A percentile compares a stretch with the other conserved stretches of the same genome.
Evolutionary conservation across 1,140 invertebrate genomes (phyloP).

Genomic region (Globodera rostochiensis): DNA sequence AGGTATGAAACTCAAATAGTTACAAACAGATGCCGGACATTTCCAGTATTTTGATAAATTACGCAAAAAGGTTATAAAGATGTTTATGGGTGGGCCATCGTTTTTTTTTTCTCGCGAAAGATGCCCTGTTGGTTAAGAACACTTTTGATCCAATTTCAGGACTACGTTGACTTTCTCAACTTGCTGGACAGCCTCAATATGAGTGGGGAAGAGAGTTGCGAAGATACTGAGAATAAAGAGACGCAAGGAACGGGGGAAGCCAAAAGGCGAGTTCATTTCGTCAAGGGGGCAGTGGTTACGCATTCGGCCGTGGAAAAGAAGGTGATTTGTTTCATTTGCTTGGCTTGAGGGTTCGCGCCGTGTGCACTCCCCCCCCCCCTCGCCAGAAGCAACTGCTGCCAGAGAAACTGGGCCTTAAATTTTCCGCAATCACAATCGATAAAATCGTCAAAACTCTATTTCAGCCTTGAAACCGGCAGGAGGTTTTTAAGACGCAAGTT

Average conservation of each 20-base stretch:
- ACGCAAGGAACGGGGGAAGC: background rate
- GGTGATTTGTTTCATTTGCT: background rate
- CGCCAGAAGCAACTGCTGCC: no score
- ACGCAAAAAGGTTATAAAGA: constrained; percentile 11
- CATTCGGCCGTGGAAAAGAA: background rate
- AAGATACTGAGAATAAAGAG: constrained; percentile 26
- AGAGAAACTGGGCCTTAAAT: no score
- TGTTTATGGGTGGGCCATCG: background rate
- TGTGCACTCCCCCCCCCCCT: no score
- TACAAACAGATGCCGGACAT: no score
- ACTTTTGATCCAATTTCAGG: constrained; percentile 19
- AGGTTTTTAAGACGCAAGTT: no score
- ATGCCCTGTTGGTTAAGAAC: no score
- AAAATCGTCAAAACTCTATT: no score
- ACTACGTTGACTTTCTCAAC: constrained; percentile 27
- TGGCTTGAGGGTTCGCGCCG: no score
- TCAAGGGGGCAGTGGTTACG: background rate
- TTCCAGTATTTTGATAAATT: background rate
- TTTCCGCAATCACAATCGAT: no score
- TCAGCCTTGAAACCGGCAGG: no score
- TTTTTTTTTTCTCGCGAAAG: no score
- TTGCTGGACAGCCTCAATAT: constrained; percentile 22
- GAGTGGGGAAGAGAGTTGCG: constrained; percentile 26
- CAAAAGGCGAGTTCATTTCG: constrained; percentile 14
- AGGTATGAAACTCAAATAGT: constrained; percentile 1